Base-by-base conservation (phyloP, 2,888 invertebrate species). In the Anthrax anthrax region DNA sequence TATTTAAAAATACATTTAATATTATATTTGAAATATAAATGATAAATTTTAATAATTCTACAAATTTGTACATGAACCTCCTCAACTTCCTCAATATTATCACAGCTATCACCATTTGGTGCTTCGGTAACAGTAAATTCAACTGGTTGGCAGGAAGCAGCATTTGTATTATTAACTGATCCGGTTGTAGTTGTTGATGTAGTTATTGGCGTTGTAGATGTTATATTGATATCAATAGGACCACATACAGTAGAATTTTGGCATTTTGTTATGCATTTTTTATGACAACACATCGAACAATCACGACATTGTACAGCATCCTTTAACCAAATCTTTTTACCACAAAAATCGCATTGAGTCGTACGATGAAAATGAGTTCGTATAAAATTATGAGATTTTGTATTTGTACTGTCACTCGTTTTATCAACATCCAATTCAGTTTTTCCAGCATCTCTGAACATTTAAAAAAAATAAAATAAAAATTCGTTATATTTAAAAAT, bases 281-380 rank as follows among this genome's bases (percentile, higher is more conserved):
- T 95, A 69, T 96, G 96, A 62, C 94, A 94, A 55, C 89, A 87
- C 72, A 94, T 80, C 0, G 81, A 78, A 61, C 96, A 96, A 52
- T 82, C 81, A 44, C 80, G 76, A 67, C 96, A 96, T 61, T 90
- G 88, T 58, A 90, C 87, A 4, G 92, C 96, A 59, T 91, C 91
- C 70, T 95, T 95, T 51, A 96, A 70, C 96, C 96, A 96, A 57
- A 96, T 95, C 84, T 94, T 94, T 63, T 90, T 92, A 50, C 86
- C 84, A 70, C 94, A 94, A 65, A 90, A 92, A 64, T 90, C 87
- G 63, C 94, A 94, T 61, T 87, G 86, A 4, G 91, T 90, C 0
- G 87, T 85, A 47, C 87, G 76, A 60, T 87, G 82, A 62, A 94
- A 92, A 65, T 91, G 90, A 3, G 88, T 89, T 46, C 88, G 74